A percentile compares a stretch with the other conserved stretches of the same genome.
Evolutionary conservation across 1,140 invertebrate species (phyloP).

Genomic region (Hylyphantes graminicola): DNA sequence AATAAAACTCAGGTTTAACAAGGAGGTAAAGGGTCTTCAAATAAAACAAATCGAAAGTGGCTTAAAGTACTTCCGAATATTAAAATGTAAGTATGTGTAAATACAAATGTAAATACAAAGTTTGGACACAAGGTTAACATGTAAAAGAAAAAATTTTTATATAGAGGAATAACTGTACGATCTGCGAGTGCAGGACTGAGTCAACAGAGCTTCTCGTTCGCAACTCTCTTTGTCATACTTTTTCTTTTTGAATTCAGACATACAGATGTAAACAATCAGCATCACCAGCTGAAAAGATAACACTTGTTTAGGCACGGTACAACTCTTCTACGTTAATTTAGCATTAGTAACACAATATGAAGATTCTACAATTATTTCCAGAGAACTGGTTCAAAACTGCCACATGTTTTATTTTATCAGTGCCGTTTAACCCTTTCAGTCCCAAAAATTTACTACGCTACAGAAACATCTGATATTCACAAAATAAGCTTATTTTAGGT

Average conservation of each 20-base stretch:
- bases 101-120: too few relatives aligned
- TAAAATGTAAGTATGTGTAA: too few relatives aligned
- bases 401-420: neutral
- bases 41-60: too few relatives aligned
- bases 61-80: too few relatives aligned
- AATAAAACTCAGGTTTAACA: too few relatives aligned
- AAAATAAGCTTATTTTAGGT: too few relatives aligned
- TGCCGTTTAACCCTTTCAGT: neutral
- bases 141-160: neutral
- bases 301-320: neutral
- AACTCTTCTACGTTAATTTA: neutral
- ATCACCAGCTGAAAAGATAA: conserved; percentile 34
- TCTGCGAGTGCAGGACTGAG: conserved; percentile 3
- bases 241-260: neutral
- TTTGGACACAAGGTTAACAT: too few relatives aligned
- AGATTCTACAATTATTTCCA: neutral
- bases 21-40: too few relatives aligned
- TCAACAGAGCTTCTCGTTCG: conserved; percentile 36
- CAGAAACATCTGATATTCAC: too few relatives aligned
- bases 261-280: neutral
- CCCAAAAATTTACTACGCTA: too few relatives aligned
- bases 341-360: neutral
- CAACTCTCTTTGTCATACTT: neutral
- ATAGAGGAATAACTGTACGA: conserved; percentile 49
- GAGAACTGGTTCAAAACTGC: neutral